These are phyloP conservation scores for Zaprionus lineosus DNA, from an alignment of 2,888 invertebrate species.

Conservation along the genomic window DNA sequence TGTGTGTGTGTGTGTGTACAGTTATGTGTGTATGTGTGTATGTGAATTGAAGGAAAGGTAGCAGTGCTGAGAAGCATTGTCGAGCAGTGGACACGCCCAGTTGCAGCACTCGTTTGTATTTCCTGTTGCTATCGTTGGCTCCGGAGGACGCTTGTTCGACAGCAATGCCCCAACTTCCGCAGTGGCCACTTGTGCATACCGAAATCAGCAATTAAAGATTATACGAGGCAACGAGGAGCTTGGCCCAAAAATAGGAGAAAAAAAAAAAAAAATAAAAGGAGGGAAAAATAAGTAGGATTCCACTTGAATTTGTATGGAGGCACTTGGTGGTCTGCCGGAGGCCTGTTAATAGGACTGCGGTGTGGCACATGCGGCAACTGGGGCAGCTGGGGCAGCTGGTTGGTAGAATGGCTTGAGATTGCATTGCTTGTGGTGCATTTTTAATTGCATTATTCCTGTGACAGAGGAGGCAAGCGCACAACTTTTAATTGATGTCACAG, in stretches of 20 bases:
- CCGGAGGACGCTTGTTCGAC: conserved; percentile 14
- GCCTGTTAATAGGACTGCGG: conserved; percentile 26
- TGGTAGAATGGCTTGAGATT: conserved; percentile 34
- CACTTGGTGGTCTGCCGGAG: too few species aligned
- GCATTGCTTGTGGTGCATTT: conserved; percentile 50
- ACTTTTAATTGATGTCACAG: conserved; percentile 70
- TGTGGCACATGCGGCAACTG: conserved; percentile 10
- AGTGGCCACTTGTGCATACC: conserved; percentile 43
- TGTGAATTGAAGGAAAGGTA: conserved; percentile 9
- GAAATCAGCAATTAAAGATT: conserved; percentile 63
- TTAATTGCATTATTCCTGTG: conserved; percentile 69
- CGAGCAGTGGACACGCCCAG: conserved; percentile 8
- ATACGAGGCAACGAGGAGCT: conserved; percentile 39
- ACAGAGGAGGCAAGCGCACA: conserved; percentile 43
- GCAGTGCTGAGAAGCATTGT: conserved; percentile 13
- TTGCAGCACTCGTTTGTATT: conserved; percentile 35
- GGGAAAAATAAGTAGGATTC: too few species aligned
- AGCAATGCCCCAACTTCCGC: conserved; percentile 10
- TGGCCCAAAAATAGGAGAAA: conserved; percentile 7
- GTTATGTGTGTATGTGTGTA: too few species aligned
- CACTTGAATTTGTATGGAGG: too few species aligned
- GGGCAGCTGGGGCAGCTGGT: too few species aligned
- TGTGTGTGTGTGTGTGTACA: too few species aligned
- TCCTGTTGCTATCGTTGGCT: conserved; percentile 35
- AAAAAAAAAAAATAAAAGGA: too few species aligned